phyloP scores from a whole-genome alignment of 2,113 vertebrate genomes.

The Oreochromis tanganicae region DNA sequence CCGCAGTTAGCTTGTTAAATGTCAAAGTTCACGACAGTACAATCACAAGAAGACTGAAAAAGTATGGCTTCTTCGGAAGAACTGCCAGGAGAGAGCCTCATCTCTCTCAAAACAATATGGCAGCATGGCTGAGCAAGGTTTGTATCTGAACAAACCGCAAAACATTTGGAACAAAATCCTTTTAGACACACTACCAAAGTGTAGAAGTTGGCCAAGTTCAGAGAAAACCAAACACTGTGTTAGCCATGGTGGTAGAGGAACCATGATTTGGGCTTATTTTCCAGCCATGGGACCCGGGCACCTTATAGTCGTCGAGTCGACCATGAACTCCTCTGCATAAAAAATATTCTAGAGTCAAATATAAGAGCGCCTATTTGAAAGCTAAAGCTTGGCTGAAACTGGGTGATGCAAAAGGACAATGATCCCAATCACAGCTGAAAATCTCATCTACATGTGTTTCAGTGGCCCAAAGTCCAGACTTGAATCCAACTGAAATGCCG shows the following conservation, averaged over 20 bases:
- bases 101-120: not conserved
- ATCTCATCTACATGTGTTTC: not conserved
- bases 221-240: not conserved
- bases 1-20: not conserved
- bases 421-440: not conserved
- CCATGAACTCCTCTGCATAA: not conserved
- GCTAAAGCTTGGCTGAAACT: not conserved
- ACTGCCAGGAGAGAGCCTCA: not conserved
- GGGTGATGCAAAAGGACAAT: not conserved
- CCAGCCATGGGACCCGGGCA: too few relatives aligned
- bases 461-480: not conserved
- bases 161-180: not conserved
- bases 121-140: not conserved
- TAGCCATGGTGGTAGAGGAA: not conserved
- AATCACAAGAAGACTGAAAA: not conserved
- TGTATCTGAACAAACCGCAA: not conserved
- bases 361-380: not conserved
- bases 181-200: not conserved
- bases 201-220: not conserved
- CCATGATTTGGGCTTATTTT: not conserved
- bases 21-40: not conserved
- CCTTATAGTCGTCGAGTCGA: not conserved
- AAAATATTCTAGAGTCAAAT: not conserved
- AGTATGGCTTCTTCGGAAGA: not conserved
- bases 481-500: not conserved